Conservation (phyloP, 2,888 invertebrate species). For the Harmothoe impar region DNA sequence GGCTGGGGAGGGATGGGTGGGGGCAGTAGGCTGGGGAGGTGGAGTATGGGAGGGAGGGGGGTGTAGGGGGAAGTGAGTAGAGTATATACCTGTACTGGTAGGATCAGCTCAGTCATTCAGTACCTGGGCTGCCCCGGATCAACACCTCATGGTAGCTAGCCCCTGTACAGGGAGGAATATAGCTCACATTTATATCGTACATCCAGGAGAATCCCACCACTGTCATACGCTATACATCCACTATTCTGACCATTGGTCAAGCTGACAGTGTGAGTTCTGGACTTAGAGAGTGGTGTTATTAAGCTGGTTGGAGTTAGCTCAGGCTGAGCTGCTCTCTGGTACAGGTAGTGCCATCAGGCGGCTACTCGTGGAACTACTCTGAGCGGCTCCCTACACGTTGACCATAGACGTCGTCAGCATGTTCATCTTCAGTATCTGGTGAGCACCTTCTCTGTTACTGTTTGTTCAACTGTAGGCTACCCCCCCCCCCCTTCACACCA, state of each 20-base stretch:
- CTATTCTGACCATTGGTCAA: background rate
- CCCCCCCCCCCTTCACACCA: too few relatives aligned
- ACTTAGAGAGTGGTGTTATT: background rate
- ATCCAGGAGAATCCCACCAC: background rate
- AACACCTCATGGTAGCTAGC: too few relatives aligned
- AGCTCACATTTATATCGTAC: too few relatives aligned
- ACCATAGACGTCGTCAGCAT: constrained; percentile 48
- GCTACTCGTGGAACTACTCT: background rate
- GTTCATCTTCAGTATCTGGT: constrained; percentile 56
- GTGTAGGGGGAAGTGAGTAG: background rate
- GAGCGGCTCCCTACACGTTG: background rate
- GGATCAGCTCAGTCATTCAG: too few relatives aligned
- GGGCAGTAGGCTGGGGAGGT: background rate
- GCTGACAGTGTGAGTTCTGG: background rate
- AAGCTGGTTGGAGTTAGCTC: too few relatives aligned
- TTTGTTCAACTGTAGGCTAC: too few relatives aligned
- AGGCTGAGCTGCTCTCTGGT: background rate
- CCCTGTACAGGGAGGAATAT: too few relatives aligned
- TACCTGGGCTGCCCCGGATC: too few relatives aligned
- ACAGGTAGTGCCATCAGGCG: background rate
- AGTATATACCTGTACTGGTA: background rate
- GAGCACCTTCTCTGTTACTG: background rate
- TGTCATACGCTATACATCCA: background rate
- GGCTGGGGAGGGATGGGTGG: background rate
- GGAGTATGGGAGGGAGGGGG: background rate